Evolutionary conservation across 2,888 invertebrate species (phyloP), one percentile per base, ranked within the genome.

Genomic region (Polyploca ridens): DNA sequence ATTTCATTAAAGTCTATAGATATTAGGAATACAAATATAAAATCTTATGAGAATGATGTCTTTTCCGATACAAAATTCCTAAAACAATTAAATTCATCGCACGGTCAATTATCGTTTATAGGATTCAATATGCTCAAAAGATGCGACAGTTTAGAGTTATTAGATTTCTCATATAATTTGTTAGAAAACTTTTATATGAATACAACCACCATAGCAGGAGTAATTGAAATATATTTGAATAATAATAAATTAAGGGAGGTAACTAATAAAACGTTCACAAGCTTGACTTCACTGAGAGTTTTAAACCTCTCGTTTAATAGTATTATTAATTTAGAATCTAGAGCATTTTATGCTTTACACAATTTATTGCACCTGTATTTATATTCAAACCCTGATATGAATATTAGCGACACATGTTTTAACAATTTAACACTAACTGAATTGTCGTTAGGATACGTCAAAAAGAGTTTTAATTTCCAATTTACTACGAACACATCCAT

Each of bases 91-190:
- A 73, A 76, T 63, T 64, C 69, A 13, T 68, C 76, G 44, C 67
- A 54, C 64, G 71, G 76, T 19, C 67, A 73, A 49, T 65, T 76
- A 63, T 19, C 64, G 1, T 62, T 33, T 35, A 64, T 76, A 54
- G 69, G 62, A 49, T 70, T 67, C 63, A 70, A 72, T 62, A 63
- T 69, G 5, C 73, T 74, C 63, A 46, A 64, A 41, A 62, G 66
- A 14, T 66, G 69, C 38, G 72, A 69, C 3, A 67, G 66, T 11
- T 54, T 75, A 58, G 65, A 69, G 65, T 62, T 63, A 63, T 60
- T 77, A n/a, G 69, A 66, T 44, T 58, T 74, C 5, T 75, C 74
- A 8, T 62, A 73, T 61, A 77, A 77, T 35, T 65, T 72, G 33
- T 62, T 77, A 27, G 64, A 66, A 19, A 27, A n/a, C 8, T 76